These are phyloP conservation scores for Tiliacea aurago DNA, from an alignment of 2,888 invertebrate genomes.

Conservation along the genomic window DNA sequence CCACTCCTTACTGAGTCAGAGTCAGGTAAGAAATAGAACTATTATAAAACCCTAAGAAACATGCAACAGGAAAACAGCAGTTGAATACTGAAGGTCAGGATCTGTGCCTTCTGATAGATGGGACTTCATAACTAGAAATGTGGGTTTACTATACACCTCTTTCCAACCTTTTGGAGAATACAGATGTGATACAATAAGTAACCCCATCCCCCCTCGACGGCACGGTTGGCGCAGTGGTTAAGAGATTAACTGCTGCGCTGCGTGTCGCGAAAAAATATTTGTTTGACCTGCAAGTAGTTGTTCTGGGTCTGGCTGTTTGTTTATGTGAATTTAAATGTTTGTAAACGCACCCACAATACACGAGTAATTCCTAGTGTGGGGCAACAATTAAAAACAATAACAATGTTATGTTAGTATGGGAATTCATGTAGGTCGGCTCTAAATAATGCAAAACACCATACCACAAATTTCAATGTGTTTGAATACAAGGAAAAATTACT, in stretches of 20 bases:
- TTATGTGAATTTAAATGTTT: too few relatives aligned
- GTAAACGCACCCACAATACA: too few relatives aligned
- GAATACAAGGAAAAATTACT: constrained; percentile 3
- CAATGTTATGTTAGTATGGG: background rate
- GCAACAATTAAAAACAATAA: too few relatives aligned
- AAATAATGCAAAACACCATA: background rate
- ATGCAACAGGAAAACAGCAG: background rate
- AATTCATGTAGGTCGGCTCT: background rate
- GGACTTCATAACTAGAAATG: background rate
- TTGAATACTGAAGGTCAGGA: too few relatives aligned
- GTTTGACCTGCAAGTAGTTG: too few relatives aligned
- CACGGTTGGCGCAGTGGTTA: too few relatives aligned
- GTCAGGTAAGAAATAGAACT: constrained; percentile 91
- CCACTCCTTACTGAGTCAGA: constrained; percentile 95
- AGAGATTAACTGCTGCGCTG: too few relatives aligned
- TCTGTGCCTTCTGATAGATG: background rate
- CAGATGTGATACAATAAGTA: background rate
- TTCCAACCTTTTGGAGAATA: background rate
- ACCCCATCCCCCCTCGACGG: too few relatives aligned
- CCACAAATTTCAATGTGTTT: background rate
- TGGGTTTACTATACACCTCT: background rate
- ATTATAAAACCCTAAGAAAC: background rate
- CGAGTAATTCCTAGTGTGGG: too few relatives aligned
- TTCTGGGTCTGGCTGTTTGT: too few relatives aligned
- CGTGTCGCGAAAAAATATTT: too few relatives aligned